These are phyloP conservation scores for Lathamus discolor DNA, from an alignment of 2,113 vertebrate genomes.

Conservation along the genomic window DNA sequence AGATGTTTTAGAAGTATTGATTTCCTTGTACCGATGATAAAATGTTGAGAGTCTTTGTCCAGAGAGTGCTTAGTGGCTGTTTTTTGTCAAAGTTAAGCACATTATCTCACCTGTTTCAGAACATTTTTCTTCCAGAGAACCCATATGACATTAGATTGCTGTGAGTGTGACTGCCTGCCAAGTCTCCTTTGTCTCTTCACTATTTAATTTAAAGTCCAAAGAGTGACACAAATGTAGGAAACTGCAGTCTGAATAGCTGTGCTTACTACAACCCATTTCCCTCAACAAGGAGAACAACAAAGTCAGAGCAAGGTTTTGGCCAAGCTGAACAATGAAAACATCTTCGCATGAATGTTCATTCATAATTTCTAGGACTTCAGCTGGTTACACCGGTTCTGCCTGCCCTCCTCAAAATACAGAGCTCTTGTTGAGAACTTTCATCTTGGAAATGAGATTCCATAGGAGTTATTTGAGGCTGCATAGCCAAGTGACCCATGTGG, in stretches of 20 bases:
- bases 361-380: background rate
- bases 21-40: conserved; percentile 3
- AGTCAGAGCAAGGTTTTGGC: background rate
- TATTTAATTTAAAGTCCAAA: conserved; percentile 22
- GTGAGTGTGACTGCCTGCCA: background rate
- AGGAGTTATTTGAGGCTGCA: background rate
- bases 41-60: background rate
- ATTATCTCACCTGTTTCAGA: conserved; percentile 19
- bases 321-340: background rate
- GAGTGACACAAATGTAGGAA: background rate
- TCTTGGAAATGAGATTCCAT: background rate
- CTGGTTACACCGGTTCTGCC: background rate
- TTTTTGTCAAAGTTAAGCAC: background rate
- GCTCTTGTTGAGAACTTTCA: background rate
- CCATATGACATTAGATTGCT: background rate
- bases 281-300: background rate
- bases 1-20: background rate
- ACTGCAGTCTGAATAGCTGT: background rate
- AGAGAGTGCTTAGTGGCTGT: background rate
- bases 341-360: background rate
- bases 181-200: conserved; percentile 9
- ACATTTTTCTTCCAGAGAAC: conserved; percentile 3
- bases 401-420: background rate
- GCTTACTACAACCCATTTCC: background rate
- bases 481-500: background rate